phyloP scores from a whole-genome alignment of 1,140 invertebrate species.

The Scaptodrosophila lebanonensis region DNA sequence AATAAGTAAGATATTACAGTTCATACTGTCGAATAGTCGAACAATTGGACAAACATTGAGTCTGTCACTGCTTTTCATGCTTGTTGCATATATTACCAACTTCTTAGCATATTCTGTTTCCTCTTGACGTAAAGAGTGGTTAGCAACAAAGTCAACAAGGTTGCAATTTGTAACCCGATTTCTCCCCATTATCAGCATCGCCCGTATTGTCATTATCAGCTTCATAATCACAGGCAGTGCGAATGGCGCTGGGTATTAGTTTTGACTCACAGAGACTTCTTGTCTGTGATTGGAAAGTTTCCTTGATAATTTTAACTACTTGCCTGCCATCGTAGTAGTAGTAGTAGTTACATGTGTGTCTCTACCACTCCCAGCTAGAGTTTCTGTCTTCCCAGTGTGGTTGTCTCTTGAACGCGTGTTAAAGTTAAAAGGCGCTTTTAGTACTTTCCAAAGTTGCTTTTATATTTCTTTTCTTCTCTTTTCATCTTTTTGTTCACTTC shows the following conservation, averaged over 20 bases:
- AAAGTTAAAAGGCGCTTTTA: slow-evolving; percentile 56
- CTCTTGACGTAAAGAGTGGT: too few species aligned
- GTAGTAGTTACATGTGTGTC: slow-evolving; percentile 36
- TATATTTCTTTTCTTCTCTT: slow-evolving; percentile 1
- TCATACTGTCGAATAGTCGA: too few species aligned
- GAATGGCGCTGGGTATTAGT: slow-evolving; percentile 4
- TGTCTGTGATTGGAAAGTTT: slow-evolving; percentile 65
- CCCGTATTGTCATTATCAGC: neutral
- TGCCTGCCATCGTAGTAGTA: too few species aligned
- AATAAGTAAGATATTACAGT: too few species aligned
- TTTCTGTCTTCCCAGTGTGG: neutral
- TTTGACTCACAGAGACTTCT: slow-evolving; percentile 22
- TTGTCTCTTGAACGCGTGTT: slow-evolving; percentile 11
- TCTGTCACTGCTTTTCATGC: too few species aligned
- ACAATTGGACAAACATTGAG: too few species aligned
- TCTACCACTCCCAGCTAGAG: neutral
- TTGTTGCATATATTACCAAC: too few species aligned
- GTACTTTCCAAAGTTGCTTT: slow-evolving; percentile 47
- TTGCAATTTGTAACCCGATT: slow-evolving; percentile 38
- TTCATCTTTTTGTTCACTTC: neutral
- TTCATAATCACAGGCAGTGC: neutral
- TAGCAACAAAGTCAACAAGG: slow-evolving; percentile 70
- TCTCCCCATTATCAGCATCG: neutral
- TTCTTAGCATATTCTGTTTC: too few species aligned
- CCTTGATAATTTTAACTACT: slow-evolving; percentile 72